Evolutionary conservation across 92 coral and sea anemone genomes (phyloP).

Genomic region (Epizoanthus stellaris): DNA sequence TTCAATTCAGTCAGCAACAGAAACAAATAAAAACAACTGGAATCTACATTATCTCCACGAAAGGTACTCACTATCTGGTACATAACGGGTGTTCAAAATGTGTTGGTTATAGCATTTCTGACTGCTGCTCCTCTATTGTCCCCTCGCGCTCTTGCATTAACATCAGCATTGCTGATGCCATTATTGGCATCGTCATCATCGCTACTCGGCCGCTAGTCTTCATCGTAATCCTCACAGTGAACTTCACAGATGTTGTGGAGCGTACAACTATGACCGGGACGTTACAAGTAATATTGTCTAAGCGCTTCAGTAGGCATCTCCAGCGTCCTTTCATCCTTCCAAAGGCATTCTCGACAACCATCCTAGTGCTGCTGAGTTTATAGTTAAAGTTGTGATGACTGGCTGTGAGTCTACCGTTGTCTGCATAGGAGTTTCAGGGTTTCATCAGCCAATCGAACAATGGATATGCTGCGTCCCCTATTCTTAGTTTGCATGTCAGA

Average conservation of each 20-base stretch:
- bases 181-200: conserved; percentile 41
- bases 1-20: too few species aligned
- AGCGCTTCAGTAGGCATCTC: conserved; percentile 48
- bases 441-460: conserved; percentile 49
- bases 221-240: conserved; percentile 47
- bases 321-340: conserved; percentile 56
- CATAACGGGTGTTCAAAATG: too few species aligned
- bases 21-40: too few species aligned
- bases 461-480: conserved; percentile 41
- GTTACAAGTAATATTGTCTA: conserved; percentile 29
- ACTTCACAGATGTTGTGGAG: conserved; percentile 53
- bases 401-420: conserved; percentile 37
- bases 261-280: conserved; percentile 41
- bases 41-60: too few species aligned
- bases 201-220: conserved; percentile 39
- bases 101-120: too few species aligned
- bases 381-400: conserved; percentile 46
- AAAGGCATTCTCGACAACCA: conserved; percentile 51
- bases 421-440: conserved; percentile 24
- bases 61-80: too few species aligned
- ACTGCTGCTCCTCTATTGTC: too few species aligned
- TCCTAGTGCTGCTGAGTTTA: conserved; percentile 57
- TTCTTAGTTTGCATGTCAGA: too few species aligned
- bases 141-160: too few species aligned
- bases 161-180: too few species aligned